These are phyloP conservation scores for Asteroscopus sphinx DNA, from an alignment of 2,888 invertebrate species.

Conservation along the genomic window DNA sequence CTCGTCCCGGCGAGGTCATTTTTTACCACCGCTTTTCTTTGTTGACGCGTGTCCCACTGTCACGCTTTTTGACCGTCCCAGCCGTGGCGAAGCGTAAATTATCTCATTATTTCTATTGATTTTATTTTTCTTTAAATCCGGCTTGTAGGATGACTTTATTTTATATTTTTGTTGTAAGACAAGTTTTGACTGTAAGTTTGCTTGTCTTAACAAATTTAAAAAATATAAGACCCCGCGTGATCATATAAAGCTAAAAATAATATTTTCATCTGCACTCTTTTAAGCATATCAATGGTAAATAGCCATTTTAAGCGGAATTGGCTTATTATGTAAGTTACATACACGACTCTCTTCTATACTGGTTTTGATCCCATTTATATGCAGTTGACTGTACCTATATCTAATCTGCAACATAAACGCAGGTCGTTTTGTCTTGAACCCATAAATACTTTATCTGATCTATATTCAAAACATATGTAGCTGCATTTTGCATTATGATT, in stretches of 20 bases:
- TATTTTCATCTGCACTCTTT: too few species aligned
- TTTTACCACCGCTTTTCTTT: slow-evolving; percentile 65
- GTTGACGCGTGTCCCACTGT: slow-evolving; percentile 81
- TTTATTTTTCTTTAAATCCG: slow-evolving; percentile 67
- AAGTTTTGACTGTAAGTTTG: slow-evolving; percentile 13
- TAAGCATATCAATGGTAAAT: too few species aligned
- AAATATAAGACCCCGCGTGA: background rate
- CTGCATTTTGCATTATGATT: slow-evolving; percentile 36
- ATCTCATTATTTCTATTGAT: slow-evolving; percentile 75
- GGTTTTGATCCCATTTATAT: too few species aligned
- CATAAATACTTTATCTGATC: background rate
- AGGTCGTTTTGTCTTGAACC: background rate
- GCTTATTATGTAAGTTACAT: too few species aligned
- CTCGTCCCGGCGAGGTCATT: slow-evolving; percentile 36
- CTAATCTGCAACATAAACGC: too few species aligned
- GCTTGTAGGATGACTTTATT: slow-evolving; percentile 45
- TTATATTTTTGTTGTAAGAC: slow-evolving; percentile 37
- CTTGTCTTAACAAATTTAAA: slow-evolving; percentile 8
- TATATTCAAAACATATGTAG: slow-evolving; percentile 21
- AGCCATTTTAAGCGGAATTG: too few species aligned
- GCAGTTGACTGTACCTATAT: too few species aligned
- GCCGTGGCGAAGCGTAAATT: slow-evolving; percentile 79
- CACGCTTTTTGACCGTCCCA: slow-evolving; percentile 74
- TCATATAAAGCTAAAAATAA: background rate
- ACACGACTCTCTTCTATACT: too few species aligned